These are phyloP conservation scores for Trypoxylon attenuatum DNA, from an alignment of 2,888 invertebrate species.

Conservation along the genomic window DNA sequence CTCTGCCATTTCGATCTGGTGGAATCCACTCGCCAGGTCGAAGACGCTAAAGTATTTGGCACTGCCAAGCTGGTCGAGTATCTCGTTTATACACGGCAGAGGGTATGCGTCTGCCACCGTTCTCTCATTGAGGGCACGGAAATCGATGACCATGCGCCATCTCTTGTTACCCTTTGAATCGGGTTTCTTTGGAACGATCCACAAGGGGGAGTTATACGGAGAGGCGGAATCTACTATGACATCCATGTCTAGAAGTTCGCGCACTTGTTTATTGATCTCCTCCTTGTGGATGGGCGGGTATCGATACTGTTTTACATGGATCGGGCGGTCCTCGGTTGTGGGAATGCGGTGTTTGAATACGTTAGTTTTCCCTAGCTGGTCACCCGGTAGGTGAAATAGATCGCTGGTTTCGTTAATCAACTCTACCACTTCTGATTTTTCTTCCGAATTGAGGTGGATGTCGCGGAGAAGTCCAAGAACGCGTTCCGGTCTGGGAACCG, in stretches of 20 bases:
- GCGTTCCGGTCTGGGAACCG: too few species aligned
- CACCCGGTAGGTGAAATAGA: constrained; percentile 1
- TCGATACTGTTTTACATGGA: neutral
- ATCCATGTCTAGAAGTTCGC: neutral
- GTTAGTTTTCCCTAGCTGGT: neutral
- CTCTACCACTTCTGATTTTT: too few species aligned
- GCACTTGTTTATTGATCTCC: neutral
- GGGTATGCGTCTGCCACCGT: constrained; percentile 1
- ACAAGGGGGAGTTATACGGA: constrained; percentile 1
- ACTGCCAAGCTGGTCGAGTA: neutral
- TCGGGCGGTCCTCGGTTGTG: neutral
- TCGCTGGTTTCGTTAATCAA: neutral
- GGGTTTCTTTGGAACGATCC: neutral
- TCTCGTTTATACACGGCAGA: neutral
- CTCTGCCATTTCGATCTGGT: neutral
- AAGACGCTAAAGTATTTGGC: constrained; percentile 1
- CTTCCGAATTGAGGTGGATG: too few species aligned
- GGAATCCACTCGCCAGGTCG: neutral
- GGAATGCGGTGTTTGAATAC: neutral
- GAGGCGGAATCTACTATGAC: neutral
- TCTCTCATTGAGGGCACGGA: neutral
- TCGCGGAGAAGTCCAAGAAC: too few species aligned
- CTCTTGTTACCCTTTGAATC: neutral
- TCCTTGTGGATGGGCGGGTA: constrained; percentile 13
- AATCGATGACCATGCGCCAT: constrained; percentile 1